A percentile compares a stretch with the other conserved stretches of the same genome.
These are phyloP conservation scores for Ennomos fuscantarius DNA, from an alignment of 2,888 invertebrate species.

Conservation along the genomic window DNA sequence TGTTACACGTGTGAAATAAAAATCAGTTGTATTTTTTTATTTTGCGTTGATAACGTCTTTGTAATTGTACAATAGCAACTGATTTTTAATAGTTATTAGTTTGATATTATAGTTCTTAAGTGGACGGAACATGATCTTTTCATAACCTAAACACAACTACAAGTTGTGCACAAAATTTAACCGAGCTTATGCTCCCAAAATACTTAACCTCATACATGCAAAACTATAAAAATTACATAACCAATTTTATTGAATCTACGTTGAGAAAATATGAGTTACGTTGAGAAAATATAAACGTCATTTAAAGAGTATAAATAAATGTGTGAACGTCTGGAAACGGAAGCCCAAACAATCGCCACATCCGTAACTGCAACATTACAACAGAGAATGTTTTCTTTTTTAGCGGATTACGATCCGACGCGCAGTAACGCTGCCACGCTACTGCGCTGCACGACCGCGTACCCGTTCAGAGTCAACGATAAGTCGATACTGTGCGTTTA, in stretches of 20 bases:
- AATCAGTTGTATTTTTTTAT: constrained; percentile 16
- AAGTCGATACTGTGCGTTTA: constrained; percentile 76
- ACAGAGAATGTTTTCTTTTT: constrained; percentile 67
- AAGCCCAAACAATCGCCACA: constrained; percentile 18
- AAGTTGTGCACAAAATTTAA: constrained; percentile 15
- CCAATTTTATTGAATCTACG: not conserved
- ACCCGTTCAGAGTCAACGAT: constrained; percentile 76
- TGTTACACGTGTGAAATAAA: constrained; percentile 9
- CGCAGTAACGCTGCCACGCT: constrained; percentile 72
- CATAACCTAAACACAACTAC: constrained; percentile 6
- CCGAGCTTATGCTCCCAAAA: constrained; percentile 26
- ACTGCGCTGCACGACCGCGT: constrained; percentile 72
- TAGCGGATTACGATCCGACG: constrained; percentile 74
- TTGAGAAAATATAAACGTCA: not conserved
- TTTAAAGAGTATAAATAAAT: not conserved
- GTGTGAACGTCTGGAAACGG: constrained; percentile 3
- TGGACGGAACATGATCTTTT: constrained; percentile 11
- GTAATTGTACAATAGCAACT: constrained; percentile 16
- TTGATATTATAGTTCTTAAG: constrained; percentile 12
- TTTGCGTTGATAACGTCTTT: not conserved
- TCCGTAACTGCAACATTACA: constrained; percentile 34
- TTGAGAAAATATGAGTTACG: too few species aligned
- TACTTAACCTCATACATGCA: not conserved
- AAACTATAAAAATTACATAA: too few species aligned
- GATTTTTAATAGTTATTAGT: constrained; percentile 22